phyloP scores from a whole-genome alignment of 1,140 invertebrate genomes.

The Piezodorus guildinii region DNA sequence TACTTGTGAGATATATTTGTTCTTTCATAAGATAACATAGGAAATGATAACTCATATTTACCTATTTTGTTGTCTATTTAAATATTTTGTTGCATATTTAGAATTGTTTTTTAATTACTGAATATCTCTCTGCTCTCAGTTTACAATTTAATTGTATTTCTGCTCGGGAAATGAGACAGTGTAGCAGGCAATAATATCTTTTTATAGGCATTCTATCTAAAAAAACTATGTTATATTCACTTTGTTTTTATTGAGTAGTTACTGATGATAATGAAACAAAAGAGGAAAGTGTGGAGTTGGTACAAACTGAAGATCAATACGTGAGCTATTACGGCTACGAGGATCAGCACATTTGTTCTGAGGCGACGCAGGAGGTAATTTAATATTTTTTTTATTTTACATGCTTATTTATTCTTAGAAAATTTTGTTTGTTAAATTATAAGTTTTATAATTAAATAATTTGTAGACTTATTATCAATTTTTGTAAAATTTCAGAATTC shows the following conservation, averaged over 20 bases:
- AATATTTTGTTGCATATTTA: too few species aligned
- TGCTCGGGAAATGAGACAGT: neutral
- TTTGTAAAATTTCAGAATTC: too few species aligned
- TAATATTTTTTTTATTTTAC: too few species aligned
- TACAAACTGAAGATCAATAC: slow-evolving; percentile 12
- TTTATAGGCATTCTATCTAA: neutral
- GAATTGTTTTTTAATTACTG: too few species aligned
- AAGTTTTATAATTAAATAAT: too few species aligned
- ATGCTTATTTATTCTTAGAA: too few species aligned
- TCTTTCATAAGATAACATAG: too few species aligned
- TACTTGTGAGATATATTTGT: too few species aligned
- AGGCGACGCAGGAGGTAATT: slow-evolving; percentile 17
- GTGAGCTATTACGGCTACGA: slow-evolving; percentile 19
- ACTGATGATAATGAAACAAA: slow-evolving; percentile 8
- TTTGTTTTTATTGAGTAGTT: neutral
- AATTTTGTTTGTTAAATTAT: too few species aligned
- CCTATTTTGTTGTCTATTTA: too few species aligned
- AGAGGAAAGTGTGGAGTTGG: slow-evolving; percentile 5
- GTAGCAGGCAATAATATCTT: neutral
- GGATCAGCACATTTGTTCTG: slow-evolving; percentile 17
- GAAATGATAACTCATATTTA: too few species aligned
- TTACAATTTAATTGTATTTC: neutral
- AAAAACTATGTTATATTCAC: neutral
- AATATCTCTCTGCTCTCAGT: neutral
- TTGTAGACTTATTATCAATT: too few species aligned